Evolutionary conservation across 1,140 invertebrate species (phyloP), one percentile per base, ranked within the genome.

Genomic region (Cecropterus lyciades): DNA sequence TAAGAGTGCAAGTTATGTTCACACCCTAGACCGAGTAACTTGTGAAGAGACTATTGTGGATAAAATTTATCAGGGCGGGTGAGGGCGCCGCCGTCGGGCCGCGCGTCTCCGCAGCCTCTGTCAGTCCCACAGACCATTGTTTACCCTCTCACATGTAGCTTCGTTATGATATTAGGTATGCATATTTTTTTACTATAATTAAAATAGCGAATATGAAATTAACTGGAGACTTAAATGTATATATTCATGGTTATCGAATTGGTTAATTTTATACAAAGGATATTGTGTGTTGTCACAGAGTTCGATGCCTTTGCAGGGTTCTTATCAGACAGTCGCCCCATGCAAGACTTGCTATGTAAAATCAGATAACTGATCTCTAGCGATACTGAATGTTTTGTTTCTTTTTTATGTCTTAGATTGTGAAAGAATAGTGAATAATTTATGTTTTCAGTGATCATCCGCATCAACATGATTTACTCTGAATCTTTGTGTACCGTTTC

Each of bases 181-280:
- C 88, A 88, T 91, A 91, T 91, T 91, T 91, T 91, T 89, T 91
- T 91, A 91, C 88, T 88, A 84, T 89, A 83, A 87, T 82, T 81
- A 80, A 82, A 82, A 84, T 89, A 89, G 80, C 77, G 77, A 87
- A 85, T 88, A 82, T 79, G 70, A 71, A 79, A 79, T 84, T 82
- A 63, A 63, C 76, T 80, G 79, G 74, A 87, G 75, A 87, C 79
- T 82, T 80, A 77, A 84, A 82, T 91, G 87, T 91, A 89, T 91
- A 91, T 91, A 91, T 89, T 88, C 82, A 86, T 85, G 82, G 80
- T 88, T 88, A 87, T 76, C 77, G 83, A 84, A 84, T 84, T 89
- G 84, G 75, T 91, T 91, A 89, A 88, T 88, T 91, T 91, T 87
- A 85, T 89, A 91, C 87, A 91, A 85, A 84, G 80, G 75, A 87